Conservation (phyloP, 2,113 vertebrate genomes). For the Chelonoidis abingdonii region DNA sequence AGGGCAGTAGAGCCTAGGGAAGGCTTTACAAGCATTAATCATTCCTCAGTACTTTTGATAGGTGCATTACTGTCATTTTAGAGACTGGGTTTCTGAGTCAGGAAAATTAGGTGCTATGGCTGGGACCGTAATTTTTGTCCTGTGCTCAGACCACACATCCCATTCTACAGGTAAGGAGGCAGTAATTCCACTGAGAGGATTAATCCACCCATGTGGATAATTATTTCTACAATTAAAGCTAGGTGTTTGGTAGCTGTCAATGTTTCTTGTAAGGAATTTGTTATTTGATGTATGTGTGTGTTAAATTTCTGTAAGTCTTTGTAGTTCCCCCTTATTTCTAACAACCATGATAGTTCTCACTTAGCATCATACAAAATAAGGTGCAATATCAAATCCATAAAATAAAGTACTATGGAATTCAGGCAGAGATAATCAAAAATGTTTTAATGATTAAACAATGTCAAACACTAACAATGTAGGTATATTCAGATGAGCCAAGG, state of each 20-base stretch:
- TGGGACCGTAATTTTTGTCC: not conserved
- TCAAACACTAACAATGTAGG: slow-evolving; percentile 77
- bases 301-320: not conserved
- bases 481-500: slow-evolving; percentile 78
- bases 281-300: accelerated
- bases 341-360: not conserved
- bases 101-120: not conserved
- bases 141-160: accelerated
- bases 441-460: slow-evolving; percentile 86
- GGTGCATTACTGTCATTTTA: not conserved
- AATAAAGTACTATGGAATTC: slow-evolving; percentile 28
- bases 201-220: not conserved
- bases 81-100: not conserved
- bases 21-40: not conserved
- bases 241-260: not conserved
- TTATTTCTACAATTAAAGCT: not conserved
- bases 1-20: not conserved
- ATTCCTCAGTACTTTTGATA: not conserved
- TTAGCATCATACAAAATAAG: not conserved
- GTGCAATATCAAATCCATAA: not conserved
- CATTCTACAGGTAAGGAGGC: not conserved
- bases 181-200: not conserved
- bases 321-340: not conserved
- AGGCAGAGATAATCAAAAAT: slow-evolving; percentile 79
- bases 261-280: not conserved